Base-by-base conservation (phyloP, 2,888 invertebrate genomes). In the Hecatera dysodea region DNA sequence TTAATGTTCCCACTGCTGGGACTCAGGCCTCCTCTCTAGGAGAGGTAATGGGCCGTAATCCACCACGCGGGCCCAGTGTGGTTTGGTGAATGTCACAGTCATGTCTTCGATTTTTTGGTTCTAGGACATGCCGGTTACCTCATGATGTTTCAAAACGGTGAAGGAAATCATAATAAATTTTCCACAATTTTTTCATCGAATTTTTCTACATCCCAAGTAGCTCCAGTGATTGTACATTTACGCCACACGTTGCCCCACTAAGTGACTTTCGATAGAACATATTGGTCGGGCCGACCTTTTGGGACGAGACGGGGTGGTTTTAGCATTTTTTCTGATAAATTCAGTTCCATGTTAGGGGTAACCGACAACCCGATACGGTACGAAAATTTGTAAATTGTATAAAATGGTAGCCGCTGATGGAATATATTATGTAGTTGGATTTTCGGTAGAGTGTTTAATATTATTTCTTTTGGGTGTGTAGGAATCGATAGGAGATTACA, bases 191-290 rank as follows among this genome's bases (percentile, higher is more conserved):
- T 77, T 73, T 74, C 50, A 48, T 60, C 17, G 39, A 55, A 61
- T 68, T 75, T 79, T 71, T 84, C 83, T 83, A 83, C 86, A 84
- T 83, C 73, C 70, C 77, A 83, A 86, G 86, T 85, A 82, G 81
- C 83, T 80, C 84, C 83, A 87, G 86, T 81, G 86, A 86, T 84
- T 86, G 86, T 83, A 86, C 86, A 85, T 83, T 87, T 77, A 66
- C 60, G 72, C 82, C 82, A 87, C 82, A 82, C 88, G 87, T 89
- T 84, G 81, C 86, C 83, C 81, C 87, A 87, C 91, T 94, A 95
- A 95, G 94, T 92, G 94, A 94, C 91, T 93, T 94, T 93, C 91
- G 88, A 94, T 94, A 84, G 92, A 93, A 93, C 94, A 94, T 93
- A 93, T 94, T 93, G 93, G 88, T 84, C 9, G 85, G 72, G 78